These are phyloP conservation scores for roundworm (Caenorhabditis elegans) DNA, from an alignment of 1,140 invertebrate genomes.

Conservation along the genomic window WBcel235 BX284602.5:5880001-5880500, in stretches of 20 bases:
- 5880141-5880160: neutral
- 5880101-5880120: neutral
- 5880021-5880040: neutral
- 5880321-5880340: constrained; percentile 7
- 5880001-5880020: constrained; percentile 20
- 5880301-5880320: constrained; percentile 33
- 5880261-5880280: neutral
- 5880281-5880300: neutral
- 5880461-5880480: no score
- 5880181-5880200: neutral
- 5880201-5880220: neutral
- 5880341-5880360: neutral
- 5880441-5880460: no score
- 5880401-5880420: constrained; percentile 28
- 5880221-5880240: neutral
- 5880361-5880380: neutral
- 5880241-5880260: neutral
- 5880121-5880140: neutral
- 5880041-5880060: neutral
- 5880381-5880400: neutral
- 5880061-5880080: no score
- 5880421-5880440: constrained; percentile 16
- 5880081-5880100: neutral
- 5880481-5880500: no score
- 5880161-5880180: neutral